Evolutionary conservation across 2,888 invertebrate species (phyloP).

Genomic region (Zele albiditarsus): DNA sequence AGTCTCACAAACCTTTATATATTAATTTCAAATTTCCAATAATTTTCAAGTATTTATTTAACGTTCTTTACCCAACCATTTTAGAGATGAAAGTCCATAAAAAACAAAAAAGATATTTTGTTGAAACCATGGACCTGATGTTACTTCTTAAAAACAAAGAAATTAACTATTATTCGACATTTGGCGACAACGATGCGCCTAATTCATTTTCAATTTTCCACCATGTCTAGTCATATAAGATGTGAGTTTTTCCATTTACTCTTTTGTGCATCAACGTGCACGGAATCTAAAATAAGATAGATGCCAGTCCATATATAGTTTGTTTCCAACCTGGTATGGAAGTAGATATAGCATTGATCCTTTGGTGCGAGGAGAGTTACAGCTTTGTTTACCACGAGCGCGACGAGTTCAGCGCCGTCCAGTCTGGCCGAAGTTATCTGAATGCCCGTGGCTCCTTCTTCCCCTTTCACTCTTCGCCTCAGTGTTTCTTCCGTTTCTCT

Average conservation of each 20-base stretch:
- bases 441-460: conserved; percentile 48
- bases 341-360: conserved; percentile 67
- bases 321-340: conserved; percentile 51
- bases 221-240: conserved; percentile 4
- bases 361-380: conserved; percentile 70
- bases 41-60: no score
- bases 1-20: no score
- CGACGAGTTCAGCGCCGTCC: conserved; percentile 71
- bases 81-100: no score
- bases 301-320: conserved; percentile 53
- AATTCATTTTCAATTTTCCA: conserved; percentile 1
- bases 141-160: background rate
- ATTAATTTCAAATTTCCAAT: no score
- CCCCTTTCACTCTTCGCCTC: conserved; percentile 44
- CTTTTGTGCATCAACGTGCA: conserved; percentile 28
- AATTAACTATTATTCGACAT: background rate
- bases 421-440: conserved; percentile 65
- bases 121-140: no score
- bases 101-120: no score
- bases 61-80: no score
- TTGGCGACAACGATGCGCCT: background rate
- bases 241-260: conserved; percentile 9
- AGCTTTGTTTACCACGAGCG: conserved; percentile 71
- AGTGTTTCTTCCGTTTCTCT: conserved; percentile 29
- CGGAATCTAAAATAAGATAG: conserved; percentile 47